A percentile compares a stretch with the other conserved stretches of the same genome.
These are phyloP conservation scores for Lepilemur ruficaudatus DNA, from an alignment of 2,797 vertebrate genomes.

Conservation along the genomic window DNA sequence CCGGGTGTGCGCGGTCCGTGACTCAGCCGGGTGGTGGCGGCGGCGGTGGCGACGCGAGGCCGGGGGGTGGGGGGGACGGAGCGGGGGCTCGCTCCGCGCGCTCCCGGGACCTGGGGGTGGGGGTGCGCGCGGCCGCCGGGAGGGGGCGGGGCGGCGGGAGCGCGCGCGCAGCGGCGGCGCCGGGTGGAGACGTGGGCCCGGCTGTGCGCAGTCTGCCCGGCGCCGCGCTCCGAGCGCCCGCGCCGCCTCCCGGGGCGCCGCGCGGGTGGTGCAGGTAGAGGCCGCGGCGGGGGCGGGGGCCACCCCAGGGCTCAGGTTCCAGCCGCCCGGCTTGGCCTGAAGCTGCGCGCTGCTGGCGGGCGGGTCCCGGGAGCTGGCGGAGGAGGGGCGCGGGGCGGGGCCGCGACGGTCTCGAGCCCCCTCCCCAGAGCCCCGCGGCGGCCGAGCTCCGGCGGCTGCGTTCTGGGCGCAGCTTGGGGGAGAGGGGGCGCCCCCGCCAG, in stretches of 20 bases:
- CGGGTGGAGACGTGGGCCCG: slow-evolving; percentile 9
- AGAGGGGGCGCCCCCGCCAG: slow-evolving; percentile 12
- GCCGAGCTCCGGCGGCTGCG: slow-evolving; percentile 2
- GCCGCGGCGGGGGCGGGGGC: neutral
- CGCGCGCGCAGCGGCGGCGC: slow-evolving; percentile 57
- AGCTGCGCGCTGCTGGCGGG: neutral
- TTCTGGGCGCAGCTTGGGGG: neutral
- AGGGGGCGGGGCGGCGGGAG: neutral
- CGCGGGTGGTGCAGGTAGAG: slow-evolving; percentile 45
- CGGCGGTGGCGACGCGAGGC: neutral
- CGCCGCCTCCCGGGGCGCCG: slow-evolving; percentile 56
- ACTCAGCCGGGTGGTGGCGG: slow-evolving; percentile 28
- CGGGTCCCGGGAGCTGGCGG: too few species aligned
- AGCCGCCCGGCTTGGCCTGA: neutral
- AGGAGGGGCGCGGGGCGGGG: neutral
- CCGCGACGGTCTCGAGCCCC: neutral
- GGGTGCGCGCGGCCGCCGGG: neutral
- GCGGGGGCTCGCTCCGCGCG: neutral
- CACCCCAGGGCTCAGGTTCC: slow-evolving; percentile 16
- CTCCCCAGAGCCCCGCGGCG: neutral
- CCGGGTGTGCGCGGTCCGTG: neutral
- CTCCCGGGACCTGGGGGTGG: neutral
- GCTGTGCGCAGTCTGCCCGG: slow-evolving; percentile 39
- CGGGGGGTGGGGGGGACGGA: neutral
- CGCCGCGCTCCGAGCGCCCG: slow-evolving; percentile 44